Evolutionary conservation across 2,797 vertebrate genomes (phyloP).

Genomic region (Selene dorsalis): DNA sequence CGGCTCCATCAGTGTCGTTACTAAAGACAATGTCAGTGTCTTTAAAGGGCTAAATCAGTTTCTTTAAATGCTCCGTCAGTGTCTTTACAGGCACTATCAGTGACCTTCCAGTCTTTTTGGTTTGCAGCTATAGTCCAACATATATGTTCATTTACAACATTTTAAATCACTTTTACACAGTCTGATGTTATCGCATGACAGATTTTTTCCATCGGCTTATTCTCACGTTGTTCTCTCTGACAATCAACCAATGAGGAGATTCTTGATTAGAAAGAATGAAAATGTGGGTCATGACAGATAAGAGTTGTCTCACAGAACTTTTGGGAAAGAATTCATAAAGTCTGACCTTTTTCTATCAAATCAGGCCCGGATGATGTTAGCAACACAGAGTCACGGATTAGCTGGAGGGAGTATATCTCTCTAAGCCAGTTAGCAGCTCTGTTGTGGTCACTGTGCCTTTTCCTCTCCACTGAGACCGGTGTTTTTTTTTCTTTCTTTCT

Average conservation of each 20-base stretch:
- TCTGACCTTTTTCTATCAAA: neutral
- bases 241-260: no score
- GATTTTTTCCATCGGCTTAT: neutral
- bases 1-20: no score
- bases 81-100: no score
- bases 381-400: neutral
- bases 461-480: neutral
- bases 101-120: no score
- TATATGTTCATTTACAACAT: no score
- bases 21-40: no score
- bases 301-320: neutral
- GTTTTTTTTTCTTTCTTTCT: conserved; percentile 20
- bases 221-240: no score
- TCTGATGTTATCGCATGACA: neutral
- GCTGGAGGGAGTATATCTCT: conserved; percentile 13
- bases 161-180: neutral
- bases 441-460: conserved; percentile 5
- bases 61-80: no score
- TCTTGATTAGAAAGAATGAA: no score
- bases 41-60: no score
- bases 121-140: no score
- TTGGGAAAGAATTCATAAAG: neutral
- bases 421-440: conserved; percentile 12
- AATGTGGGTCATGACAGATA: neutral
- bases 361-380: neutral